phyloP scores from a whole-genome alignment of 2,797 vertebrate species.

The Decapterus maruadsi region DNA sequence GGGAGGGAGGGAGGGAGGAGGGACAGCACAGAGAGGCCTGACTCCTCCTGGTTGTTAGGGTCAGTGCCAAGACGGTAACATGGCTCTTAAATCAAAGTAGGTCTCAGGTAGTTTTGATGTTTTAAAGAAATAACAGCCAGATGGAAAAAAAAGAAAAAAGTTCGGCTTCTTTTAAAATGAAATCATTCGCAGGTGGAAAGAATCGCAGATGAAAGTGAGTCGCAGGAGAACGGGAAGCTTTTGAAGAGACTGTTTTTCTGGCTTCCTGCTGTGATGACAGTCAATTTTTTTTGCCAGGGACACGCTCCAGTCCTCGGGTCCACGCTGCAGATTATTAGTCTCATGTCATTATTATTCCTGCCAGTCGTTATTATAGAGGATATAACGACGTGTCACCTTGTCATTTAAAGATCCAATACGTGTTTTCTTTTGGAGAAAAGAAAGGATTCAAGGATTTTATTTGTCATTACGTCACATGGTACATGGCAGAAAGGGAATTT shows the following conservation, averaged over 20 bases:
- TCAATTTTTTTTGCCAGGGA: background rate
- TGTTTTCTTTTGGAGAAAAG: background rate
- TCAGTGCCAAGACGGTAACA: conserved; percentile 26
- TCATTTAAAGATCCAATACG: background rate
- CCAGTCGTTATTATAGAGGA: background rate
- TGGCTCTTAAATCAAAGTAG: conserved; percentile 51
- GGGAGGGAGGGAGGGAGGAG: too few species aligned
- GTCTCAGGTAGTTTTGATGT: conserved; percentile 47
- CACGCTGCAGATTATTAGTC: background rate
- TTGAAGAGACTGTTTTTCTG: background rate
- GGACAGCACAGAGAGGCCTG: conserved; percentile 16
- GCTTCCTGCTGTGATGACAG: background rate
- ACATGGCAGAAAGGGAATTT: too few species aligned
- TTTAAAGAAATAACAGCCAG: conserved; percentile 37
- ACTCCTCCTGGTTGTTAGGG: conserved; percentile 27
- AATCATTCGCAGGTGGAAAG: conserved; percentile 11
- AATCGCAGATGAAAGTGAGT: conserved; percentile 37
- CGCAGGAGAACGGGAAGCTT: background rate
- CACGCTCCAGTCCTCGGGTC: background rate
- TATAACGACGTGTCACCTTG: background rate
- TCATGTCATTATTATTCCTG: background rate
- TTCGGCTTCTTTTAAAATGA: background rate
- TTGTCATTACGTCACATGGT: too few species aligned
- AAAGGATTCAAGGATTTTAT: background rate
- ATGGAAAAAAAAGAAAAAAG: conserved; percentile 16